These are phyloP conservation scores for Sebastolobus alascanus DNA, from an alignment of 2,797 vertebrate species.

Conservation along the genomic window DNA sequence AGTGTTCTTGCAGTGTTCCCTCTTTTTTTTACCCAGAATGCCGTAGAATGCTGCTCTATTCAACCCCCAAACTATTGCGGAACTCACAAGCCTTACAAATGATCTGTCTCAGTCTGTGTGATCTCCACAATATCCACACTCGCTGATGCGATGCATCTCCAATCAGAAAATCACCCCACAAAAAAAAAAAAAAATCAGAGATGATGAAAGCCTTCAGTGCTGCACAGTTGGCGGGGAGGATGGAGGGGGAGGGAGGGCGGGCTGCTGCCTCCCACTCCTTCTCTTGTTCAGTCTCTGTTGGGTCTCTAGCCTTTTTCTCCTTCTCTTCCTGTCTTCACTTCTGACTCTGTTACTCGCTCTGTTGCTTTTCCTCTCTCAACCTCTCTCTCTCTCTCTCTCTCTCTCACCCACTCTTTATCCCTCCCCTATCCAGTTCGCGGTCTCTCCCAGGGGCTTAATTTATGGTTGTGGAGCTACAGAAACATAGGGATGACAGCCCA, in stretches of 20 bases:
- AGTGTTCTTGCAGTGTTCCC: too few relatives aligned
- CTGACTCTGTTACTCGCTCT: conserved; percentile 54
- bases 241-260: conserved; percentile 42
- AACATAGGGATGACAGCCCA: conserved; percentile 78
- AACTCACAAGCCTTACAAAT: conserved; percentile 46
- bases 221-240: conserved; percentile 59
- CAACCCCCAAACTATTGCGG: conserved; percentile 18
- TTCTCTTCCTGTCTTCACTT: conserved; percentile 56
- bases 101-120: conserved; percentile 54
- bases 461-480: conserved; percentile 78
- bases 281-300: conserved; percentile 67
- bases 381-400: conserved; percentile 28
- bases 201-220: conserved; percentile 72
- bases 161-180: conserved; percentile 64
- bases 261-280: conserved; percentile 70
- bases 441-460: conserved; percentile 81
- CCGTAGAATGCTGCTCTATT: background rate
- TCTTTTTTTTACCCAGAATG: background rate
- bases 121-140: conserved; percentile 53
- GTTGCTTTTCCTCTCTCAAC: conserved; percentile 51
- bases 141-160: conserved; percentile 54
- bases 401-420: conserved; percentile 67
- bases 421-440: conserved; percentile 55
- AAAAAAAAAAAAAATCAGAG: conserved; percentile 48
- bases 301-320: conserved; percentile 63